A percentile compares a stretch with the other conserved stretches of the same genome.
Conservation (phyloP, 2,797 vertebrate species). For the Galagoides demidoff region DNA sequence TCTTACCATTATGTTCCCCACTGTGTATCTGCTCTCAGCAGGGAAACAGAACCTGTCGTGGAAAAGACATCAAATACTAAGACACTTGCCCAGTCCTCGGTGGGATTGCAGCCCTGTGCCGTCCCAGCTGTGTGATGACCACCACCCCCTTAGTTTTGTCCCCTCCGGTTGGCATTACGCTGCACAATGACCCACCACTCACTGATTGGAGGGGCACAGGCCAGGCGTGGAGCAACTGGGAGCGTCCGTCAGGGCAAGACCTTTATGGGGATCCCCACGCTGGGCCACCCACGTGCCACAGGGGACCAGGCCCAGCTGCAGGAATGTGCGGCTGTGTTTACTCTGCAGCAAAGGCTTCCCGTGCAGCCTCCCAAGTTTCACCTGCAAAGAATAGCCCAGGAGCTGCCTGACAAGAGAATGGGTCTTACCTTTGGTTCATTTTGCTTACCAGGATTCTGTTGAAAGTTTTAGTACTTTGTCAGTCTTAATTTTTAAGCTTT, state of each 20-base stretch:
- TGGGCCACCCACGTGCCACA: not conserved
- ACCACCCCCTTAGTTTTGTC: not conserved
- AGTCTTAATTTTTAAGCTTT: not conserved
- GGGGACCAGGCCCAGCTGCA: not conserved
- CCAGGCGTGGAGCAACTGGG: not conserved
- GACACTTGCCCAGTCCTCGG: not conserved
- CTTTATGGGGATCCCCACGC: not conserved
- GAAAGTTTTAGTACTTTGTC: not conserved
- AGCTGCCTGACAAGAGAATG: not conserved
- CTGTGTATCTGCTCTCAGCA: not conserved
- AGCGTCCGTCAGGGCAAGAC: not conserved
- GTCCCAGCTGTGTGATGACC: not conserved
- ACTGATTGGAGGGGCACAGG: not conserved
- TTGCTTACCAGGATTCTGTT: not conserved
- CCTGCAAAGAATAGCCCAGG: not conserved
- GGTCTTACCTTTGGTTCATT: not conserved
- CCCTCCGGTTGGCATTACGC: not conserved
- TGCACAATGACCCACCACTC: no score
- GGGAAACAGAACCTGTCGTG: not conserved
- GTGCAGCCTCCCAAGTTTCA: not conserved
- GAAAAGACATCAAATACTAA: not conserved
- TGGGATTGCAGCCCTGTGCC: not conserved
- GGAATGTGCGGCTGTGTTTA: not conserved
- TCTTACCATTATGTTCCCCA: not conserved
- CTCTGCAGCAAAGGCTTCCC: not conserved